phyloP scores from a whole-genome alignment of 2,797 vertebrate species.

The Mycteria americana region DNA sequence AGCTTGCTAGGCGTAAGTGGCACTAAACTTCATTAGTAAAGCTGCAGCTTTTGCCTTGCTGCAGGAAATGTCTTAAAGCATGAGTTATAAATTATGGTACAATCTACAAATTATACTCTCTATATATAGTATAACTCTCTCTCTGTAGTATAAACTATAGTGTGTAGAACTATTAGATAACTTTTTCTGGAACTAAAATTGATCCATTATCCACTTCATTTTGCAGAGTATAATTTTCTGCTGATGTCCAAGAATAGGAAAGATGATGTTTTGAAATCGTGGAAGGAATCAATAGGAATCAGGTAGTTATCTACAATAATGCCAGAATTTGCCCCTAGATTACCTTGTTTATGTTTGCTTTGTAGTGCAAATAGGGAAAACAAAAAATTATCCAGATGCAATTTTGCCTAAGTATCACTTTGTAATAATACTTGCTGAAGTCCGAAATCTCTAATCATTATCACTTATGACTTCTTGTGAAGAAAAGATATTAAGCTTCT shows the following conservation, averaged over 20 bases:
- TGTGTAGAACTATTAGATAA: neutral
- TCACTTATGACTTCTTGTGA: neutral
- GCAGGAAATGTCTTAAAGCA: neutral
- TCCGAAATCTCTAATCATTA: neutral
- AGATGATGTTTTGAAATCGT: neutral
- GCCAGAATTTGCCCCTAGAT: neutral
- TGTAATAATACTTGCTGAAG: neutral
- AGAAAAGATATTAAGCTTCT: neutral
- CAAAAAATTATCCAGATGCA: neutral
- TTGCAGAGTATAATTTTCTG: neutral
- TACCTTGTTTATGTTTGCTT: neutral
- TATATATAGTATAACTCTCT: neutral
- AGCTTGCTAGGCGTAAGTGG: neutral
- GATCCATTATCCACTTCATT: neutral
- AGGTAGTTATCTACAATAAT: neutral
- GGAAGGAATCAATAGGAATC: neutral
- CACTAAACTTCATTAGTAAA: neutral
- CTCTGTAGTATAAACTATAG: neutral
- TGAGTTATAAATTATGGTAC: neutral
- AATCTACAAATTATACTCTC: neutral
- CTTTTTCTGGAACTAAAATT: neutral
- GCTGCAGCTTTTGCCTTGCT: neutral
- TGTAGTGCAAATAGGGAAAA: neutral
- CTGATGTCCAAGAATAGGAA: neutral
- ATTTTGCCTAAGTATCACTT: neutral